Base-by-base conservation (phyloP, 2,888 invertebrate genomes). In the Drosophila robusta region DNA sequence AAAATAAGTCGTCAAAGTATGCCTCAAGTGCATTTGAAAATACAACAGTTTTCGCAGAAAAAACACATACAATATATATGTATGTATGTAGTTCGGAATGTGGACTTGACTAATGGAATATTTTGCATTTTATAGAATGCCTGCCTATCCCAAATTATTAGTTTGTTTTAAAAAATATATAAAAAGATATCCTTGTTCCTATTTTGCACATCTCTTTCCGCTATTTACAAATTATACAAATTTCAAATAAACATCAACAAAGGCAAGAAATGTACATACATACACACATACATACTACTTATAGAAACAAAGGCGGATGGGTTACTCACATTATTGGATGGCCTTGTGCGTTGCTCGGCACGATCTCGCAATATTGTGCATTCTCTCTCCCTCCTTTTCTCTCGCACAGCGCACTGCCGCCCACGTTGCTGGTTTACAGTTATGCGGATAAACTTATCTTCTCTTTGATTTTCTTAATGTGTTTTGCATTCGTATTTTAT, bases 351-450 rank as follows among this genome's bases (percentile, higher is more conserved):
- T 75, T 74, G 70, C 73, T 78, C 57, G 76, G 51, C 80, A 67
- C 68, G 69, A 73, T 78, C 75, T 69, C 51, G 16, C 39, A 56
- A 57, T 67, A 61, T 49, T 46, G 44, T 46, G 44, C 34, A 6
- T 42, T 61, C 16, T 44, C 42, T 44, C 42, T 56, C 32, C 61
- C 45, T 51, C 41, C 34, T 22, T 42, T 46, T 64, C 51, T 65
- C 9, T 52, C 36, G 42, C 38, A 47, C 29, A 26, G 26, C 47
- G 22, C 11, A 22, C 22, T 54, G 47, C 75, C 78, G 75, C 78
- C 78, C 84, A 80, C 78, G 75, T 67, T 78, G 78, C 62, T 57
- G 63, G 29, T 65, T 80, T 75, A 72, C 78, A 78, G 75, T 69
- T 75, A 61, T 61, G 42, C 16, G 63, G 80, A 72, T 75, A 75